Conservation (phyloP, 2,888 invertebrate species). For the Cheilosia pagana region DNA sequence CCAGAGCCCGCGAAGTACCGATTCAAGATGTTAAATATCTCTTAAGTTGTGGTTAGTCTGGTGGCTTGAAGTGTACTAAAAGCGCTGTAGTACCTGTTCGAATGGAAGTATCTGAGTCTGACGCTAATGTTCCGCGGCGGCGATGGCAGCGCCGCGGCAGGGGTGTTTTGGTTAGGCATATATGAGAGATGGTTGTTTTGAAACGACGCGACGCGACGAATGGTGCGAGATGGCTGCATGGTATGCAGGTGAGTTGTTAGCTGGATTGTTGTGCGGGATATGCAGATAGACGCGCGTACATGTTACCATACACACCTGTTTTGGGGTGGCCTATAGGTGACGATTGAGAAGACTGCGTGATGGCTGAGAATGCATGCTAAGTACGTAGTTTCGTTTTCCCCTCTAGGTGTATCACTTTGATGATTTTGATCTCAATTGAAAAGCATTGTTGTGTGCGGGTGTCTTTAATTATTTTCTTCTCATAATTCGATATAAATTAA, state of each 20-base stretch:
- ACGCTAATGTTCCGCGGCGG: slow-evolving; percentile 33
- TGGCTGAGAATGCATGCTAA: slow-evolving; percentile 23
- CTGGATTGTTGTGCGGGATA: slow-evolving; percentile 41
- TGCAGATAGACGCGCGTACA: slow-evolving; percentile 43
- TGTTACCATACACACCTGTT: slow-evolving; percentile 49
- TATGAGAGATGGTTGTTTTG: slow-evolving; percentile 59
- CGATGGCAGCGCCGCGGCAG: not conserved
- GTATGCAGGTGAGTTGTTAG: slow-evolving; percentile 57
- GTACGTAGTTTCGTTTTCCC: slow-evolving; percentile 9
- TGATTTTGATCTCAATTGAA: slow-evolving; percentile 31
- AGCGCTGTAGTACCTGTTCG: slow-evolving; percentile 65
- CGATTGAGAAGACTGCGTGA: slow-evolving; percentile 33
- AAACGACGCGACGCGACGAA: slow-evolving; percentile 34
- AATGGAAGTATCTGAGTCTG: slow-evolving; percentile 59
- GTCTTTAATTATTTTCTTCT: slow-evolving; percentile 1
- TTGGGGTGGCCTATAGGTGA: slow-evolving; percentile 14
- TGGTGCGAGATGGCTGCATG: slow-evolving; percentile 59
- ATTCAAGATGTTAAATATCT: slow-evolving; percentile 50
- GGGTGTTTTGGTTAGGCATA: slow-evolving; percentile 37
- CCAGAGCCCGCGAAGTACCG: slow-evolving; percentile 25
- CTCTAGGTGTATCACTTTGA: slow-evolving; percentile 11
- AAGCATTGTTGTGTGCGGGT: slow-evolving; percentile 2
- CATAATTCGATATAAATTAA: slow-evolving; percentile 25
- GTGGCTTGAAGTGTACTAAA: slow-evolving; percentile 67
- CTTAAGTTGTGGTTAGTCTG: slow-evolving; percentile 68